Evolutionary conservation across 2,888 invertebrate genomes (phyloP).

Genomic region (Branchellion lobata): DNA sequence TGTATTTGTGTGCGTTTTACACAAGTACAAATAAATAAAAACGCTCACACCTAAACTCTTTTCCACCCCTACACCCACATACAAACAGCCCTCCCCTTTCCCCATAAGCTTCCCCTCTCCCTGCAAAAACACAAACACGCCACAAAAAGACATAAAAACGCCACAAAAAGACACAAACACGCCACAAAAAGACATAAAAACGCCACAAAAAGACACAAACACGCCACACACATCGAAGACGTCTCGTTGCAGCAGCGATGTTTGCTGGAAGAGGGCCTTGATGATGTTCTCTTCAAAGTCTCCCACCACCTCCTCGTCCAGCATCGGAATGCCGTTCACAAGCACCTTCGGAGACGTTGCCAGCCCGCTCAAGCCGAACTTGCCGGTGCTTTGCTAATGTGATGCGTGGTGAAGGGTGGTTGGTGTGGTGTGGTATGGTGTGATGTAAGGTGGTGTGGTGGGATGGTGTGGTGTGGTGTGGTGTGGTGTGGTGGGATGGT

Average conservation of each 20-base stretch:
- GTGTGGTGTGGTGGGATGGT: too few species aligned
- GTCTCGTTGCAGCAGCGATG: constrained; percentile 80
- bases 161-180: neutral
- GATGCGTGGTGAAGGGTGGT: too few species aligned
- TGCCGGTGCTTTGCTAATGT: constrained; percentile 56
- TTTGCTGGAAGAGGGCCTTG: constrained; percentile 81
- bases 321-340: constrained; percentile 85
- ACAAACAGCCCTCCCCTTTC: too few species aligned
- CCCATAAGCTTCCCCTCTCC: too few species aligned
- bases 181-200: neutral
- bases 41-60: too few species aligned
- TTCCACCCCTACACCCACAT: too few species aligned
- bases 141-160: neutral
- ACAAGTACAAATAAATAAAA: too few species aligned
- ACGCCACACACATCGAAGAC: constrained; percentile 70
- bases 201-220: neutral
- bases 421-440: too few species aligned
- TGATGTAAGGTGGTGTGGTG: too few species aligned
- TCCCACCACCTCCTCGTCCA: constrained; percentile 69
- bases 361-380: constrained; percentile 61
- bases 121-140: neutral
- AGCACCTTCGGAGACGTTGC: constrained; percentile 71
- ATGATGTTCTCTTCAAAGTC: constrained; percentile 89
- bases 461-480: too few species aligned
- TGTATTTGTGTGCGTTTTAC: too few species aligned